These are phyloP conservation scores for Halichoeres trimaculatus DNA, from an alignment of 2,113 vertebrate species.

Conservation along the genomic window DNA sequence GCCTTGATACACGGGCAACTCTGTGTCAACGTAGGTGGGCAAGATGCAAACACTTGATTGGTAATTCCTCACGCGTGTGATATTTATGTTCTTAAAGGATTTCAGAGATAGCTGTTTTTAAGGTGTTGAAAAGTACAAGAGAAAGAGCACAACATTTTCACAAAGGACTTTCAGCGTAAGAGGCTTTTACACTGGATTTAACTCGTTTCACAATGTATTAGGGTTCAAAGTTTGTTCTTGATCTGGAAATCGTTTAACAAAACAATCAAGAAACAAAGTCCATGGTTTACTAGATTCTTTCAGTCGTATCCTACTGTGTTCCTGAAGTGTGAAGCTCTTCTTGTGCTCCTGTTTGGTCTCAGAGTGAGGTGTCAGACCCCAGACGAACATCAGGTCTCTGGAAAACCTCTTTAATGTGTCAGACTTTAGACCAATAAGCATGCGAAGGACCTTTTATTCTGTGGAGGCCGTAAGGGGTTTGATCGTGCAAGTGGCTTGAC, in stretches of 20 bases:
- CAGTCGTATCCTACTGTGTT: not conserved
- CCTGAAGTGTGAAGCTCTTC: not conserved
- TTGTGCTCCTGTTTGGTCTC: too few species aligned
- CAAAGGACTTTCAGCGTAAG: not conserved
- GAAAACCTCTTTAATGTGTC: too few species aligned
- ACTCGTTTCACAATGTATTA: not conserved
- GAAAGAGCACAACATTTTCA: conserved; percentile 19
- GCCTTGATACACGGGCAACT: conserved; percentile 66
- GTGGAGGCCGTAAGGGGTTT: too few species aligned
- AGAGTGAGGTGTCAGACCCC: too few species aligned
- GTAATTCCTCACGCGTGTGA: not conserved
- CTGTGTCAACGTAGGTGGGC: conserved; percentile 48
- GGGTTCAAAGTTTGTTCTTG: not conserved
- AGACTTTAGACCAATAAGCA: too few species aligned
- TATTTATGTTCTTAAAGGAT: not conserved
- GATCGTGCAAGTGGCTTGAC: too few species aligned
- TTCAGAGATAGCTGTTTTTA: not conserved
- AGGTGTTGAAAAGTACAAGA: conserved; percentile 9
- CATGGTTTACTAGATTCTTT: conserved; percentile 19
- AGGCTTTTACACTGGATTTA: conserved; percentile 2
- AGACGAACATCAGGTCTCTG: too few species aligned
- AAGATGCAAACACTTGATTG: conserved; percentile 16
- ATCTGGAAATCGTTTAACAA: conserved; percentile 10
- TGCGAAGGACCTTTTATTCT: too few species aligned
- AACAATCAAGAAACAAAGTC: conserved; percentile 9